These are phyloP conservation scores for Delia radicum DNA, from an alignment of 1,140 invertebrate species.

Conservation along the genomic window DNA sequence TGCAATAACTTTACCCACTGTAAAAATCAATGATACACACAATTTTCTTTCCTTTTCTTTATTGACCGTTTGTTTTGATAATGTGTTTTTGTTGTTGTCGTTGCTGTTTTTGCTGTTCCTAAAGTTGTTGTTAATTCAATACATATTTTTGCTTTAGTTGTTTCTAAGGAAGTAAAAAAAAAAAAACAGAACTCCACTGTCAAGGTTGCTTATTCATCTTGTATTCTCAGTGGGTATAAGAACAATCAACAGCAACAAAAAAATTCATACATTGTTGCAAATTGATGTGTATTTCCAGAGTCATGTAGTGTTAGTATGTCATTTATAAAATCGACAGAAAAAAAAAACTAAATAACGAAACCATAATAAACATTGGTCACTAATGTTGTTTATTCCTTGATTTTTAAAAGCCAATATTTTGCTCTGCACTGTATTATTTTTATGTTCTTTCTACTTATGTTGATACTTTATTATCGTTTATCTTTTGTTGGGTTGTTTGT, in stretches of 20 bases:
- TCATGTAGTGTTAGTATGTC: neutral
- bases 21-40: neutral
- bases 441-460: too few species aligned
- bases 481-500: conserved; percentile 21
- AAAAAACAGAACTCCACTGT: neutral
- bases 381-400: neutral
- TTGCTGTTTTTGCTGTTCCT: too few species aligned
- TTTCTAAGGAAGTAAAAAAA: neutral
- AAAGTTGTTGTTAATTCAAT: neutral
- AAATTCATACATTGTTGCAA: neutral
- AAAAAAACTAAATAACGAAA: neutral
- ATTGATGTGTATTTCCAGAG: neutral
- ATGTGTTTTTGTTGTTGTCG: too few species aligned
- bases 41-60: neutral
- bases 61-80: neutral
- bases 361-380: neutral
- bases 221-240: conserved; percentile 5
- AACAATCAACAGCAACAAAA: neutral
- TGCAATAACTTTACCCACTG: neutral
- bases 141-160: neutral
- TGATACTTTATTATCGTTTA: conserved; percentile 19
- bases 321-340: neutral
- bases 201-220: conserved; percentile 21
- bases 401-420: neutral
- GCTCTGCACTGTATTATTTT: too few species aligned